Evolutionary conservation across 2,888 invertebrate species (phyloP).

Genomic region (Fragum fragum): DNA sequence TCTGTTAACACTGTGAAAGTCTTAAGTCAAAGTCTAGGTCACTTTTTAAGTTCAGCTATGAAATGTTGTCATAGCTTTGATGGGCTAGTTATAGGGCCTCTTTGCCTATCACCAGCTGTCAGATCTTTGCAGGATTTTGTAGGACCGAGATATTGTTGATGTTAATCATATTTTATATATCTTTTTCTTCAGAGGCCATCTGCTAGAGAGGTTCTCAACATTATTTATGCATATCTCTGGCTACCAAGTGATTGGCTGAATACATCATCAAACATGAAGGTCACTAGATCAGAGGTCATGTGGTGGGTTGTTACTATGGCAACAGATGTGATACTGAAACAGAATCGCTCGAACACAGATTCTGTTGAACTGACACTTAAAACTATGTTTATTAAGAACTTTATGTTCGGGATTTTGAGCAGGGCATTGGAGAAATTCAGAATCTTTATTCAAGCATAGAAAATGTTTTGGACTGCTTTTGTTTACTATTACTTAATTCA

Average conservation of each 20-base stretch:
- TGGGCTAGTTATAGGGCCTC: too few species aligned
- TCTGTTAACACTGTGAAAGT: too few species aligned
- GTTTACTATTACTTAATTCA: background rate
- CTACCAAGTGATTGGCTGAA: constrained; percentile 68
- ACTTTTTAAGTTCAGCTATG: too few species aligned
- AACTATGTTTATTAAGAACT: background rate
- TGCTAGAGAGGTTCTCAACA: constrained; percentile 72
- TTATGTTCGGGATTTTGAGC: background rate
- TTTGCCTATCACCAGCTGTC: too few species aligned
- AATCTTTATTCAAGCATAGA: background rate
- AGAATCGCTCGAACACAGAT: background rate
- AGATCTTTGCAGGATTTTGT: too few species aligned
- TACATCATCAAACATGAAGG: constrained; percentile 31
- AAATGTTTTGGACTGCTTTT: background rate
- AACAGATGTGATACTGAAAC: constrained; percentile 51
- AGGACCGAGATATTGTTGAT: too few species aligned
- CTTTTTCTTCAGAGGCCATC: constrained; percentile 72
- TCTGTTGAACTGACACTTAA: background rate
- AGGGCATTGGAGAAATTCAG: background rate
- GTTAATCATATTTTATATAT: too few species aligned
- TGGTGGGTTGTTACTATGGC: constrained; percentile 59
- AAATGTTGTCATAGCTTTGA: too few species aligned
- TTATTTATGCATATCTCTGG: constrained; percentile 73
- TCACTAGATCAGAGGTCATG: constrained; percentile 46
- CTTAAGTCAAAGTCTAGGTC: too few species aligned